Percentiles rank a stretch among this genome's conserved stretches.
phyloP scores from a whole-genome alignment of 2,797 vertebrate species.

The Sebastes cheni region DNA sequence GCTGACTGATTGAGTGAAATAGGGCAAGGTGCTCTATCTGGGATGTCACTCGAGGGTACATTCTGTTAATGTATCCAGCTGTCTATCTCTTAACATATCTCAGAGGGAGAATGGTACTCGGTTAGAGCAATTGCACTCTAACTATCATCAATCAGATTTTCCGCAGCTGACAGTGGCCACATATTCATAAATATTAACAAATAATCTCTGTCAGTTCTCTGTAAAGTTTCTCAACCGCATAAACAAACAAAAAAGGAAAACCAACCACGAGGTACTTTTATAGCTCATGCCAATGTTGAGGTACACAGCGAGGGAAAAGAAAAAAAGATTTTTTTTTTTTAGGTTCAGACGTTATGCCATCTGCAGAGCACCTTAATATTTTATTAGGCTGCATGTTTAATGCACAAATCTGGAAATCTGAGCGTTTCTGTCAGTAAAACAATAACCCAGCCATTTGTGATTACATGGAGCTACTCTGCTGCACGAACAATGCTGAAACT shows the following conservation, averaged over 20 bases:
- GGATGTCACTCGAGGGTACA: conserved; percentile 73
- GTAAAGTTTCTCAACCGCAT: conserved; percentile 1
- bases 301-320: conserved; percentile 17
- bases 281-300: conserved; percentile 21
- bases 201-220: conserved; percentile 1
- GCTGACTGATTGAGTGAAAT: conserved; percentile 79
- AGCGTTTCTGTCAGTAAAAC: conserved; percentile 79
- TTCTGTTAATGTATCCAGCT: conserved; percentile 78
- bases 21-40: conserved; percentile 75
- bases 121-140: conserved; percentile 36
- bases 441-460: conserved; percentile 79
- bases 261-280: conserved; percentile 7
- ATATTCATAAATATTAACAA: conserved; percentile 54
- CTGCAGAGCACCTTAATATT: conserved; percentile 80
- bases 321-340: conserved; percentile 46
- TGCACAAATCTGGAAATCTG: conserved; percentile 75
- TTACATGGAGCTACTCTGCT: conserved; percentile 66
- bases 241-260: conserved; percentile 15
- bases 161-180: conserved; percentile 16
- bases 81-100: conserved; percentile 76
- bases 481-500: conserved; percentile 64
- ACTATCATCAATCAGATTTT: conserved; percentile 48
- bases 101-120: conserved; percentile 51
- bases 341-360: conserved; percentile 65
- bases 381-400: conserved; percentile 80